These are phyloP conservation scores for Lasioglossum lativentre DNA, from an alignment of 2,888 invertebrate genomes.

Conservation along the genomic window DNA sequence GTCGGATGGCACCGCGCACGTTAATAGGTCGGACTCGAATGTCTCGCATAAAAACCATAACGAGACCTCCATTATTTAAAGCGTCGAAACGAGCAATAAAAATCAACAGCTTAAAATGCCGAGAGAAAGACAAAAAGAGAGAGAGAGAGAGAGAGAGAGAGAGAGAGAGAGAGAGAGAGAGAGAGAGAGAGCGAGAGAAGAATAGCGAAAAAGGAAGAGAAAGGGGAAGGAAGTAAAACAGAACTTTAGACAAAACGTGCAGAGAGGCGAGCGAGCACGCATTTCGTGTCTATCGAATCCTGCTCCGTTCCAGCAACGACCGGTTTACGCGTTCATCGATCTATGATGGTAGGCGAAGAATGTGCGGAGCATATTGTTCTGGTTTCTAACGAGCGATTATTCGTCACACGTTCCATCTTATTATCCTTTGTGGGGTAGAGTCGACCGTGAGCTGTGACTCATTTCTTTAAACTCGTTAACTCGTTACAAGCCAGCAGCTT, in stretches of 20 bases:
- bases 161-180: neutral
- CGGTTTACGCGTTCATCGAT: slow-evolving; percentile 44
- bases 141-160: neutral
- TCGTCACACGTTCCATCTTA: slow-evolving; percentile 67
- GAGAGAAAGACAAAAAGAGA: neutral
- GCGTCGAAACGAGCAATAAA: slow-evolving; percentile 35
- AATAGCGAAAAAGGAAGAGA: neutral
- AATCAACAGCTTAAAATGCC: slow-evolving; percentile 16
- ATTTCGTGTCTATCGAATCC: slow-evolving; percentile 44
- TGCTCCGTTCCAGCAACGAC: slow-evolving; percentile 31
- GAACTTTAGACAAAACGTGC: slow-evolving; percentile 50
- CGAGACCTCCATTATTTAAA: slow-evolving; percentile 51
- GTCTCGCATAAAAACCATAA: slow-evolving; percentile 45
- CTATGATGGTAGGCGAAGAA: slow-evolving; percentile 50
- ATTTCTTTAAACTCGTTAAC: slow-evolving; percentile 73
- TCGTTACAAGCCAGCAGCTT: slow-evolving; percentile 64
- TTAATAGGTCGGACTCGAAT: slow-evolving; percentile 38
- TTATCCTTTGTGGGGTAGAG: slow-evolving; percentile 56
- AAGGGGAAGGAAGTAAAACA: neutral
- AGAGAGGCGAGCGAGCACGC: slow-evolving; percentile 31
- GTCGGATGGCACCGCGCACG: slow-evolving; percentile 4
- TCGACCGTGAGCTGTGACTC: slow-evolving; percentile 60
- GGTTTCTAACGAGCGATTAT: slow-evolving; percentile 62
- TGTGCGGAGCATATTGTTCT: slow-evolving; percentile 47
- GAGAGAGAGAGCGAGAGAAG: neutral